Base-by-base conservation (phyloP, 2,113 vertebrate species). In the Poicephalus gulielmi region DNA sequence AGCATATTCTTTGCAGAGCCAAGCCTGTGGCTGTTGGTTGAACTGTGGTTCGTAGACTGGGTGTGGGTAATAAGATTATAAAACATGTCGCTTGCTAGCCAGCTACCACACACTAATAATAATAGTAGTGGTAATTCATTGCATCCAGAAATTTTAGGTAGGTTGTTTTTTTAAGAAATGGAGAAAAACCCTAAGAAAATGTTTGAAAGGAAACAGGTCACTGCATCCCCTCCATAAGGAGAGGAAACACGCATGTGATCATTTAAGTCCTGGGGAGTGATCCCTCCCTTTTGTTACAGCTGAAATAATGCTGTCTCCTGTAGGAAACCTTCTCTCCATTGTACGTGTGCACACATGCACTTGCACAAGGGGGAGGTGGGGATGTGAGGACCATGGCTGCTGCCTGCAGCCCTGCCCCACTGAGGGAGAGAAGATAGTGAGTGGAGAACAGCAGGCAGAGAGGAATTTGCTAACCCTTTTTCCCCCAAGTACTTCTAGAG, bases 51-150 rank as follows among this genome's bases (percentile, higher is more conserved):
- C 88, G 57, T 85, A 95, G 97, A 52, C 74, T 92, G 95, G 88
- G 91, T 95, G 62, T 88, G 62, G 82, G 76, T 97, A 96, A 97
- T 97, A 97, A 97, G 96, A 97, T 97, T 96, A 97, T 96, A 98
- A 98, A 98, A 90, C 96, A 95, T 95, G 91, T 94, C 92, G 97
- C 91, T 96, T 95, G 94, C 96, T 97, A 96, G 93, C 94, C 79
- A 91, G 85, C 91, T 94, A 97, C 95, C 96, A 96, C 81, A 80
- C 94, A 94, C 90, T 97, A 94, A 87, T 97, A 96, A 85, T 97
- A 95, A 95, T 90, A 94, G 86, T 91, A 86, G 90, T 93, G 78
- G 82, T 95, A 97, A 98, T 89, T 98, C 96, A 96, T 88, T 93
- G 70, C 84, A 93, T 86, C 90, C 81, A 83, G 86, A 64, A 62